Base-by-base conservation (phyloP, 1,140 invertebrate genomes). In the Temnothorax longispinosus region DNA sequence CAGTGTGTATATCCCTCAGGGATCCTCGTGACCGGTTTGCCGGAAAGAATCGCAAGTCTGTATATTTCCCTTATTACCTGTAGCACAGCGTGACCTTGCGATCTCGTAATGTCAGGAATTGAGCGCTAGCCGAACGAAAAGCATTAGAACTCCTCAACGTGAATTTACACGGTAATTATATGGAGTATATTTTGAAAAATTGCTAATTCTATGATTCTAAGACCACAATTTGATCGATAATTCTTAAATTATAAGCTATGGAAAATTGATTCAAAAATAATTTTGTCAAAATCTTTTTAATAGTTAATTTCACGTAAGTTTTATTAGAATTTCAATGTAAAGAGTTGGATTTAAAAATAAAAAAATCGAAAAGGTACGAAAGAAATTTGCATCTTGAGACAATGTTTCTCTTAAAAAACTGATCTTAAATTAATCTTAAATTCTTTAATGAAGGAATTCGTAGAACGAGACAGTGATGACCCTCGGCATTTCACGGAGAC, bases 21-120 rank as follows among this genome's bases (percentile, higher is more conserved):
- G 88, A 85, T 87, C 76, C 88, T 89, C 88, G 88, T 89, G 88
- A 89, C 84, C 76, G 87, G 88, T 89, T 89, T 82, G 84, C 84
- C 80, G 76, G 87, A 89, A 89, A 89, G 84, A 88, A 89, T 89
- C 64, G 69, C 86, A 67, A 44, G 44, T 75, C 82, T 54, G 71
- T 62, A 74, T 89, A 82, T 89, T 87, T 88, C 74, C 56, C 88
- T 89, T 88, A 86, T 89, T 89, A 89, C 87, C 41, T 50, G 56
- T 76, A 38, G 82, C 72, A n/a, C 58, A 74, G 82, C 74, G 75
- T 80, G 88, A 89, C 88, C 87, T 89, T 89, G 88, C 88, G 82
- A 86, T 89, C 87, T 65, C 72, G 35, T 85, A 85, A 85, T 85
- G 65, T 85, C 82, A 76, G 72, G 82, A 76, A 85, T 76, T 60